A percentile compares a stretch with the other conserved stretches of the same genome.
phyloP scores from a whole-genome alignment of 2,888 invertebrate genomes.

The Eupelmus urozonus region DNA sequence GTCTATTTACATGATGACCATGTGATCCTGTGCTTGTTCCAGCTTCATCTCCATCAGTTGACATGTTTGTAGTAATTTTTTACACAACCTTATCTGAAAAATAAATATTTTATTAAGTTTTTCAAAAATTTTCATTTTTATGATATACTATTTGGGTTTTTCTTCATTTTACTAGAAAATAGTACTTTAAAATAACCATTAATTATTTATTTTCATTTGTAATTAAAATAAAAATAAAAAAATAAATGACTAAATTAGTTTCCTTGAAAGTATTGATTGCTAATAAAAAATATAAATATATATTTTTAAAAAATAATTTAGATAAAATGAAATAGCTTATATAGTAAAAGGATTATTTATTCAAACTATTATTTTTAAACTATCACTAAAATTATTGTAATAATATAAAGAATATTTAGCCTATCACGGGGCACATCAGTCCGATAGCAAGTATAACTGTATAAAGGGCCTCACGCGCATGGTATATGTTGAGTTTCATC shows the following conservation, averaged over 20 bases:
- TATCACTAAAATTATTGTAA: too few relatives aligned
- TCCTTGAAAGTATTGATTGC: too few relatives aligned
- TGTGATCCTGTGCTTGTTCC: constrained; percentile 50
- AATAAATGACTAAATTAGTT: neutral
- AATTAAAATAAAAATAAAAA: neutral
- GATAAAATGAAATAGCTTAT: too few relatives aligned
- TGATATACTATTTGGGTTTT: neutral
- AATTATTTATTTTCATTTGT: neutral
- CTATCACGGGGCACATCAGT: too few relatives aligned
- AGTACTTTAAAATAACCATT: neutral
- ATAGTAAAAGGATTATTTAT: too few relatives aligned
- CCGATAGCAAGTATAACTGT: too few relatives aligned
- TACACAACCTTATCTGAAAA: constrained; percentile 36
- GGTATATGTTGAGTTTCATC: too few relatives aligned
- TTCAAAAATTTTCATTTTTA: neutral
- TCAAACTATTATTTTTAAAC: too few relatives aligned
- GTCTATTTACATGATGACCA: constrained; percentile 46
- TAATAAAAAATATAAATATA: neutral
- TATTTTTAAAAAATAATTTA: neutral
- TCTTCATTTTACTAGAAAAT: neutral
- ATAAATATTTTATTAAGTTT: neutral
- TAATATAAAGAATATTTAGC: too few relatives aligned
- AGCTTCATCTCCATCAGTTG: constrained; percentile 49
- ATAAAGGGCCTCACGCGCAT: too few relatives aligned
- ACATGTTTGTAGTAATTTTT: constrained; percentile 44